A percentile compares a stretch with the other conserved stretches of the same genome.
Evolutionary conservation across 2,113 vertebrate species (phyloP).

Genomic region (Oreotrochilus melanogaster): DNA sequence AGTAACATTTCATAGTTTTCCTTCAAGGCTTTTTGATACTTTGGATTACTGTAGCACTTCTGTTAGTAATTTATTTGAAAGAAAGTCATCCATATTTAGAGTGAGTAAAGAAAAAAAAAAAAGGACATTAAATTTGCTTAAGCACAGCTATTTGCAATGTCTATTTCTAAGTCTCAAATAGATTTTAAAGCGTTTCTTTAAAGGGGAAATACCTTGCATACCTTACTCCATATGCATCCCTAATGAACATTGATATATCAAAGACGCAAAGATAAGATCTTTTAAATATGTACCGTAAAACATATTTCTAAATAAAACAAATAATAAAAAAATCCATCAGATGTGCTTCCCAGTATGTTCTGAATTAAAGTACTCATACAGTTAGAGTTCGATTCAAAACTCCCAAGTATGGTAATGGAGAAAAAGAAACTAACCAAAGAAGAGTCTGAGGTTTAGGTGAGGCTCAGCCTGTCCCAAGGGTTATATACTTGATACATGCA

Average conservation of each 20-base stretch:
- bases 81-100: neutral
- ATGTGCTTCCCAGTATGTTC: neutral
- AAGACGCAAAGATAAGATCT: neutral
- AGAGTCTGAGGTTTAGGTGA: constrained; percentile 13
- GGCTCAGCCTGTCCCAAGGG: constrained; percentile 12
- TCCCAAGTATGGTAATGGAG: neutral
- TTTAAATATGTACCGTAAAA: neutral
- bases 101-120: neutral
- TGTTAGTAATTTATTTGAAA: neutral
- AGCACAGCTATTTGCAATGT: neutral
- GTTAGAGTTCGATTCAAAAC: constrained; percentile 10
- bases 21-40: neutral
- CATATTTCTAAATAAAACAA: neutral
- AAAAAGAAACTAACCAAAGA: constrained; percentile 53
- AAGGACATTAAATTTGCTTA: neutral
- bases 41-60: neutral
- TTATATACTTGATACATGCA: neutral
- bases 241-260: neutral
- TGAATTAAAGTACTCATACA: neutral
- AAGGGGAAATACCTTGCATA: neutral
- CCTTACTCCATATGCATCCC: neutral
- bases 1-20: neutral
- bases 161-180: neutral
- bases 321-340: neutral
- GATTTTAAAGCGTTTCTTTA: neutral